Percentiles rank a stretch among this genome's conserved stretches.
These are phyloP conservation scores for Hyposoter dolosus DNA, from an alignment of 2,888 invertebrate species.

Conservation along the genomic window DNA sequence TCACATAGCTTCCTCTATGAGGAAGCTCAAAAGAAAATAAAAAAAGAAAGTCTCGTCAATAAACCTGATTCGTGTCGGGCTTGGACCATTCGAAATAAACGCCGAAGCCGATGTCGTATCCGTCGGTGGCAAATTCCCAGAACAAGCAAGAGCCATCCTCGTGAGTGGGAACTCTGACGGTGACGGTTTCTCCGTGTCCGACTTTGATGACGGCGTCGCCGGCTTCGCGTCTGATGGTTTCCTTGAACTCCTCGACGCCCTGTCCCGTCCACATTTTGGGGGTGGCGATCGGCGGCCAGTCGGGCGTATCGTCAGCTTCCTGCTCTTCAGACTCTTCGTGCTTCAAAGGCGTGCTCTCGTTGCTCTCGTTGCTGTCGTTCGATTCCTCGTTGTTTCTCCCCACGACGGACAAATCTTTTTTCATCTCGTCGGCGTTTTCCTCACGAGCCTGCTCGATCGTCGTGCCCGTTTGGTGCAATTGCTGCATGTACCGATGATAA, in stretches of 20 bases:
- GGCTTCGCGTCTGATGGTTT: slow-evolving; percentile 91
- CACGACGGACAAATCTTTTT: slow-evolving; percentile 68
- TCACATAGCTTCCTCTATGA: no score
- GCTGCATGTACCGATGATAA: slow-evolving; percentile 99
- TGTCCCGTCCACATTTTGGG: slow-evolving; percentile 98
- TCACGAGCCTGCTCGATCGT: slow-evolving; percentile 76
- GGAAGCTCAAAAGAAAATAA: not conserved
- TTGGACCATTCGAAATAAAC: slow-evolving; percentile 99
- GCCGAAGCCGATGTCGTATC: slow-evolving; percentile 99
- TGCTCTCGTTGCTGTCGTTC: slow-evolving; percentile 77
- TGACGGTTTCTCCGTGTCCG: slow-evolving; percentile 98
- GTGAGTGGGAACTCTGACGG: slow-evolving; percentile 98
- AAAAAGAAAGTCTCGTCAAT: not conserved
- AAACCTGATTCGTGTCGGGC: slow-evolving; percentile 89
- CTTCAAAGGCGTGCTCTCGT: slow-evolving; percentile 74
- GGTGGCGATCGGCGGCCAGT: slow-evolving; percentile 87
- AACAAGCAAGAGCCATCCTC: slow-evolving; percentile 96
- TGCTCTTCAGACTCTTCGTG: slow-evolving; percentile 76
- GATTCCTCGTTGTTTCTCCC: slow-evolving; percentile 79
- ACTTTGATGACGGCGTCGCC: slow-evolving; percentile 96
- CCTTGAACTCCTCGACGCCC: slow-evolving; percentile 96
- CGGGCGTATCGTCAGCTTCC: slow-evolving; percentile 73
- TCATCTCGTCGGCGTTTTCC: slow-evolving; percentile 70
- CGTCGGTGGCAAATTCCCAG: slow-evolving; percentile 99
- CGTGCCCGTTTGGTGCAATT: slow-evolving; percentile 88